Base-by-base conservation (phyloP, 2,888 invertebrate species). In the Drosophila tanythrix region DNA sequence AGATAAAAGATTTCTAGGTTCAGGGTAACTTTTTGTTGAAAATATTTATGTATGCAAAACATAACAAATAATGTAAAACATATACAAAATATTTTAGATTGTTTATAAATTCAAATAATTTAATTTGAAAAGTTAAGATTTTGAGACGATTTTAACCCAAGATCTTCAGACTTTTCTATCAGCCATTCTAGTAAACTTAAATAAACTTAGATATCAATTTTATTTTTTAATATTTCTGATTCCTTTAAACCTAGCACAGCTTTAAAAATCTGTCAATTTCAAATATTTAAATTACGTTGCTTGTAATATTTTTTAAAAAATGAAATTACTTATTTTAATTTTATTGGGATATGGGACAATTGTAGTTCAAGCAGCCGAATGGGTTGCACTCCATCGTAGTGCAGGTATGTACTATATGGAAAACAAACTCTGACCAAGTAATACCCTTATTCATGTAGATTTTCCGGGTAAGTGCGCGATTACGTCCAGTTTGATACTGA, bases 381-480 rank as follows among this genome's bases (percentile, higher is more conserved):
- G 84, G 72, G 60, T 65, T 33, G 70, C 60, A 7, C 2, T 40
- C 6, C 76, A 61, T 55, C 46, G 15, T 8, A 18, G 71, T 58
- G 40, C 52, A 10, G 60, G 83, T 85, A 74, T 56, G 40, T 31
- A 15, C 3, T n/a, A 21, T 18, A 36, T 29, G n/a, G 0, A 13
- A n/a, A 46, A 2, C 13, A 27, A 33, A 48, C 2, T 7, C 11
- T 18, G n/a, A 7, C 10, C 6, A 33, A 2, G n/a, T 15, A 40
- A 53, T 40, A 15, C 0, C 21, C 11, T 3, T 40, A 31, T 21
- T 8, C 33, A 18, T 13, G 2, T 33, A 84, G 85, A 65, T 13
- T 70, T 62, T 62, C 88, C 89, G 1, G 79, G 77, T 8, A 89
- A 84, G 52, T 85, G 85, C 43, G 71, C 21, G 7, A 74, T 85